phyloP scores from a whole-genome alignment of 2,888 invertebrate genomes.

The Aporophyla lueneburgensis region DNA sequence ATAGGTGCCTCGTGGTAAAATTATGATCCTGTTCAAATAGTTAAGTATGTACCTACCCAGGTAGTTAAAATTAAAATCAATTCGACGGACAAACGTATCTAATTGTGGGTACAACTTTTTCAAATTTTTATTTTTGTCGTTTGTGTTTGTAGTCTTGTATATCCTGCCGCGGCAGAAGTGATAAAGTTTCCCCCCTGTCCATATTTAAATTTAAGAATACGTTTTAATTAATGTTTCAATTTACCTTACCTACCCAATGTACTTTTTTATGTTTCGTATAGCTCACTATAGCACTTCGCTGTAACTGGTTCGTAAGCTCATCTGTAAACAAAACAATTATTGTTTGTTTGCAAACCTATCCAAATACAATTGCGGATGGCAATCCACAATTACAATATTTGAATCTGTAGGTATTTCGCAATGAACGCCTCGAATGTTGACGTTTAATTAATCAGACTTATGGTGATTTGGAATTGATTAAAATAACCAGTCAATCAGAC shows the following conservation, averaged over 20 bases:
- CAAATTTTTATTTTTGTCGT: neutral
- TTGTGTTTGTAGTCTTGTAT: neutral
- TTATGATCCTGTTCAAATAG: neutral
- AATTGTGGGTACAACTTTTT: neutral
- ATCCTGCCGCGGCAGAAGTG: neutral
- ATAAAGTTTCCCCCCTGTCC: neutral
- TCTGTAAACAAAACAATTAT: slow-evolving; percentile 31
- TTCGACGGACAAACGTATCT: neutral
- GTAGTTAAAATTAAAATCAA: neutral
- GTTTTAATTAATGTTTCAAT: neutral
- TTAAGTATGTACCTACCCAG: neutral
- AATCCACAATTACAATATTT: slow-evolving; percentile 18
- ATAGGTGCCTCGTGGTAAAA: neutral
- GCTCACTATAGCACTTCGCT: slow-evolving; percentile 35
- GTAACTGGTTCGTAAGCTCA: slow-evolving; percentile 20
- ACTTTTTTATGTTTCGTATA: neutral
- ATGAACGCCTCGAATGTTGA: neutral
- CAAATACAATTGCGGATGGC: slow-evolving; percentile 13
- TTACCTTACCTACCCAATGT: too few relatives aligned
- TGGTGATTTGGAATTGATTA: neutral
- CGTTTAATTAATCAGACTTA: neutral
- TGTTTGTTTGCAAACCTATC: slow-evolving; percentile 36
- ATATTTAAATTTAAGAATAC: neutral
- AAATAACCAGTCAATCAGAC: neutral
- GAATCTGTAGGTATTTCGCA: neutral